Base-by-base conservation (phyloP, 2,113 vertebrate species). In the Melozone crissalis region DNA sequence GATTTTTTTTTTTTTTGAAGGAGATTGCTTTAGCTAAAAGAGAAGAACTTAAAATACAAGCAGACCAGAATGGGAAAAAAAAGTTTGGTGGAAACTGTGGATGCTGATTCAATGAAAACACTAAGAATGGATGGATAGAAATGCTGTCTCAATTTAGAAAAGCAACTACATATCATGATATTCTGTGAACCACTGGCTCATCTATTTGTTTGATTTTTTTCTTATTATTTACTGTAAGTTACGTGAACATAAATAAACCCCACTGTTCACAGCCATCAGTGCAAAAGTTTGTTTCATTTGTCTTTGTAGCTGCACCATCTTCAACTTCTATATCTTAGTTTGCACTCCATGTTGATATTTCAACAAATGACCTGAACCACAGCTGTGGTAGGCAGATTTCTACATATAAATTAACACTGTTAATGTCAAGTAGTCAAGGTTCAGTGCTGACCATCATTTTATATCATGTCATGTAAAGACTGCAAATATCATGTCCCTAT, bases 371-470 rank as follows among this genome's bases (percentile, higher is more conserved):
- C 88, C 92, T 94, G 91, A 82, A 90, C 93, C 80, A 93, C 54
- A 78, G 67, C 46, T 86, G 91, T 82, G 47, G 87, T 39, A 95
- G 96, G 95, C 87, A 96, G 92, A 97, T 96, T 93, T 92, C 91
- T 71, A 94, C 92, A 79, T 90, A 82, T 96, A 97, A 90, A 96
- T 97, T 97, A 98, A 96, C 94, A 95, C 68, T 81, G 68, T 69
- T 97, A 95, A 92, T 94, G 92, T 96, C 74, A 63, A 96, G 89
- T 97, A 97, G 96, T 96, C 95, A 97, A 89, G 95, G 96, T 95
- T 98, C 97, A 97, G 73, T 90, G 97, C 92, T 96, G 96, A 96
- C 96, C 94, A 97, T 98, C 96, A 97, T 97, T 97, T 97, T 90
- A 80, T 41, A 91, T 96, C 92, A 97, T 93, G 92, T 95, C 97